Percentiles rank a stretch among this genome's conserved stretches.
Evolutionary conservation across 2,888 invertebrate species (phyloP).

Genomic region (Rhagonycha fulva): DNA sequence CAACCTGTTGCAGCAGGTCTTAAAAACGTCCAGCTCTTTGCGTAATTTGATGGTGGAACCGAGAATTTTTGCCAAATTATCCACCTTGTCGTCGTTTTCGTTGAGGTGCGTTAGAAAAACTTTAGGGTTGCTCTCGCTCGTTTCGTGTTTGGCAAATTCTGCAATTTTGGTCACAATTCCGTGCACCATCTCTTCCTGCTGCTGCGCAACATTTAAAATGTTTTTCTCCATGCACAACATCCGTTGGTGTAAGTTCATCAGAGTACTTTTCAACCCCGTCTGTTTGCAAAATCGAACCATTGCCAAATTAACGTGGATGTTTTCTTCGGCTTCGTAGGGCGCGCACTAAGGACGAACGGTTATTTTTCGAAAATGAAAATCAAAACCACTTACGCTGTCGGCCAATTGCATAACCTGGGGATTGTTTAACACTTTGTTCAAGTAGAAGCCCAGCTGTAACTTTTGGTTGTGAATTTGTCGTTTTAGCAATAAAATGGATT

Average conservation of each 20-base stretch:
- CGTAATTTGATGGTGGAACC: conserved; percentile 37
- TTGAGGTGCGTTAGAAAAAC: neutral
- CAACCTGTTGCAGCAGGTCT: conserved; percentile 43
- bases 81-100: conserved; percentile 33
- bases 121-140: neutral
- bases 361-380: neutral
- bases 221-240: conserved; percentile 39
- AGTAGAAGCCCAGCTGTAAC: conserved; percentile 45
- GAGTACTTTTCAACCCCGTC: conserved; percentile 42
- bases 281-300: conserved; percentile 42
- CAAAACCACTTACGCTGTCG: conserved; percentile 37
- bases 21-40: conserved; percentile 41
- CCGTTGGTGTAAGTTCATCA: conserved; percentile 41
- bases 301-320: conserved; percentile 43
- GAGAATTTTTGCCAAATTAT: conserved; percentile 41
- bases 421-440: conserved; percentile 38
- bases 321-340: conserved; percentile 39
- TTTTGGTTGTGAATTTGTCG: conserved; percentile 46
- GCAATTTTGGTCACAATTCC: neutral
- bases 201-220: conserved; percentile 31
- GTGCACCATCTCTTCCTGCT: conserved; percentile 38
- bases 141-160: neutral
- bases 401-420: conserved; percentile 41
- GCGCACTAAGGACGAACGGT: conserved; percentile 37
- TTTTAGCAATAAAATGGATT: conserved; percentile 39